A percentile compares a stretch with the other conserved stretches of the same genome.
Conservation (phyloP, 2,113 vertebrate genomes). For the Tragelaphus scriptus region DNA sequence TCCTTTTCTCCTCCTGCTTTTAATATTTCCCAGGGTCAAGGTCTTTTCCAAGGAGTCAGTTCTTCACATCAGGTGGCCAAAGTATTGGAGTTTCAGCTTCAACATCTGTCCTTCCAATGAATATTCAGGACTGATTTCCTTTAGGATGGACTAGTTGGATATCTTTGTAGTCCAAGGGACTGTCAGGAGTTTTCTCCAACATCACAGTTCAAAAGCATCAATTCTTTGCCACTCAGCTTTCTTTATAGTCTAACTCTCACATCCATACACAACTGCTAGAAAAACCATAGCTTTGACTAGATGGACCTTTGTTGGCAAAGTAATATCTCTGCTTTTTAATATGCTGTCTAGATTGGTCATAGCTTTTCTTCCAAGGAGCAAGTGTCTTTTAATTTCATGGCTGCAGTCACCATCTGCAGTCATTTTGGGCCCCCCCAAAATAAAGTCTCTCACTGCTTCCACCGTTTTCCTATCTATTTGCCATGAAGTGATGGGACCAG, state of each 20-base stretch:
- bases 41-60: background rate
- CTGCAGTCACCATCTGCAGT: background rate
- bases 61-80: background rate
- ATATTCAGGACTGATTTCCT: background rate
- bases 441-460: background rate
- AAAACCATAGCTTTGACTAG: background rate
- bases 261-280: background rate
- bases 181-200: background rate
- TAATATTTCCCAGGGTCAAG: background rate
- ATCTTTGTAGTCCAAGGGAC: background rate
- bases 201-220: background rate
- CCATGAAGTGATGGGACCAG: background rate
- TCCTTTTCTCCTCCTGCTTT: background rate
- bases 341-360: background rate
- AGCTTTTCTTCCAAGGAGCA: background rate
- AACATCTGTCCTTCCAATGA: background rate
- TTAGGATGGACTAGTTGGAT: background rate
- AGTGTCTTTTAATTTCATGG: background rate
- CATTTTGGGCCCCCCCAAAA: background rate
- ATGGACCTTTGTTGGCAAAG: background rate
- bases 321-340: background rate
- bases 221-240: accelerated
- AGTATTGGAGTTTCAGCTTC: background rate
- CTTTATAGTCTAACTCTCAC: background rate
- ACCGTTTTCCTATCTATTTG: background rate